Conservation (phyloP, 2,888 invertebrate genomes). For the Zele albiditarsus region DNA sequence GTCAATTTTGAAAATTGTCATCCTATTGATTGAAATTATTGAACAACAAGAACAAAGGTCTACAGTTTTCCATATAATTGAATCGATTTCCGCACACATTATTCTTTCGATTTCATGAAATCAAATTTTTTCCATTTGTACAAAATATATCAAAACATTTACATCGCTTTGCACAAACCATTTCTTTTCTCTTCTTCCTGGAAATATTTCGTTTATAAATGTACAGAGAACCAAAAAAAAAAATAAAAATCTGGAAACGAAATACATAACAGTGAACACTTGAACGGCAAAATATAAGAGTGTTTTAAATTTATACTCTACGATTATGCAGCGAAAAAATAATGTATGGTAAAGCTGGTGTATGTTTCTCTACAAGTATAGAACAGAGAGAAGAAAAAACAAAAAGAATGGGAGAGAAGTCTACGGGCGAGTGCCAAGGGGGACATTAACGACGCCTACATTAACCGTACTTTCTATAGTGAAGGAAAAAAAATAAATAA, state of each 20-base stretch:
- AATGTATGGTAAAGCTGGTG: not conserved
- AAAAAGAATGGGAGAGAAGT: constrained; percentile 16
- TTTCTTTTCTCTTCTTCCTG: not conserved
- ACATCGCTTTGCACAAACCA: too few species aligned
- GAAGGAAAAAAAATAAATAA: not conserved
- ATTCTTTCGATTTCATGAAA: too few species aligned
- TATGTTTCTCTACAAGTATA: not conserved
- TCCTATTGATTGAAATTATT: too few species aligned
- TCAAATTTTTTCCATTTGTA: too few species aligned
- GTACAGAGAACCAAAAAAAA: not conserved
- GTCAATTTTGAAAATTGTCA: too few species aligned
- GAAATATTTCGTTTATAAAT: not conserved
- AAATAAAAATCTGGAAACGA: not conserved
- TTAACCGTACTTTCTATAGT: constrained; percentile 33
- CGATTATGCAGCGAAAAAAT: constrained; percentile 15
- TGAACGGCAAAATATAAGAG: not conserved
- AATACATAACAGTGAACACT: not conserved
- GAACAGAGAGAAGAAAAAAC: not conserved
- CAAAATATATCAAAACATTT: too few species aligned
- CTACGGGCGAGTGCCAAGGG: constrained; percentile 38
- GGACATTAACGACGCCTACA: constrained; percentile 40
- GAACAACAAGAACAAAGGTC: too few species aligned
- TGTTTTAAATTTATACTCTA: constrained; percentile 1
- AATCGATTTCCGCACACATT: too few species aligned
- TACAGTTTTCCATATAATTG: too few species aligned